Evolutionary conservation across 1,140 invertebrate species (phyloP).

Genomic region (Chrysoperla carnea): DNA sequence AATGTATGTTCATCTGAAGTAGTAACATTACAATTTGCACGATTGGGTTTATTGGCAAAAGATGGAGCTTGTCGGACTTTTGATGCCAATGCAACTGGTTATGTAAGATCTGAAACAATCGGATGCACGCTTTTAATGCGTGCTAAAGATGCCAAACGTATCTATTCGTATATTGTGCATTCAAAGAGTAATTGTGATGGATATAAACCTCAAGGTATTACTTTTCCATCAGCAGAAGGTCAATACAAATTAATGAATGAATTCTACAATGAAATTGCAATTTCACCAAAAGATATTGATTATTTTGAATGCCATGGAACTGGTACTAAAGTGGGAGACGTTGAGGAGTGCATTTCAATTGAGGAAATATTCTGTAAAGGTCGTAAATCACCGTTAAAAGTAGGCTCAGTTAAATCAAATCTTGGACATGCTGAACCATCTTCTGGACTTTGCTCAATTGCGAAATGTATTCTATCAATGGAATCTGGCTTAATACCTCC

Average conservation of each 20-base stretch:
- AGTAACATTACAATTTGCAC: slow-evolving; percentile 64
- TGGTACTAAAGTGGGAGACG: no score
- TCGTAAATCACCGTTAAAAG: slow-evolving; percentile 44
- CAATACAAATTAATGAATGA: slow-evolving; percentile 64
- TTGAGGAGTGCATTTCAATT: no score
- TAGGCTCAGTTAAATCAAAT: slow-evolving; percentile 88
- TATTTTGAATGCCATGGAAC: slow-evolving; percentile 93
- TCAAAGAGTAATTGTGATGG: slow-evolving; percentile 70
- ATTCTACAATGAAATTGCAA: slow-evolving; percentile 69
- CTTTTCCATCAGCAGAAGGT: slow-evolving; percentile 70
- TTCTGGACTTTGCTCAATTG: slow-evolving; percentile 68
- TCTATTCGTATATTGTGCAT: slow-evolving; percentile 31
- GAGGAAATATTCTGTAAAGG: slow-evolving; percentile 63
- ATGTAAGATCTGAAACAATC: no score
- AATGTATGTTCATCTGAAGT: slow-evolving; percentile 76
- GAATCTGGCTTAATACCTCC: slow-evolving; percentile 54
- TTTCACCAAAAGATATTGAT: slow-evolving; percentile 49
- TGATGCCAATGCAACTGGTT: slow-evolving; percentile 63
- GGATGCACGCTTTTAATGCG: no score
- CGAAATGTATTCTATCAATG: slow-evolving; percentile 61
- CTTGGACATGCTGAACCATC: slow-evolving; percentile 84
- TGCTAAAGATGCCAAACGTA: no score
- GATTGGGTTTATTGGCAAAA: slow-evolving; percentile 64
- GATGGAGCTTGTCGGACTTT: slow-evolving; percentile 84
- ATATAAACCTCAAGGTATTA: slow-evolving; percentile 59